Evolutionary conservation across 2,113 vertebrate species (phyloP), one percentile per base, ranked within the genome.

Genomic region (Austrofundulus limnaeus): DNA sequence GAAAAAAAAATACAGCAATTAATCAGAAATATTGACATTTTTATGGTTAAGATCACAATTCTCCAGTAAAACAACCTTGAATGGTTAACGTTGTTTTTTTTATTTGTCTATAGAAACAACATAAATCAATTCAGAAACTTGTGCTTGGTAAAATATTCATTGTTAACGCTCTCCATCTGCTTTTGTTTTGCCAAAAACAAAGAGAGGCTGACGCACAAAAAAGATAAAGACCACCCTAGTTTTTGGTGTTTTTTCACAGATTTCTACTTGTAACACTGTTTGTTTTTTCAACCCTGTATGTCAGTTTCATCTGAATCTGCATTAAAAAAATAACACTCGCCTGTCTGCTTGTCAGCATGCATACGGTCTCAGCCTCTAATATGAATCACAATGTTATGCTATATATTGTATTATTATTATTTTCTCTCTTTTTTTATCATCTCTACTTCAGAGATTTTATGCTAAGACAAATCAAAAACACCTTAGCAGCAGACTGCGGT

Each of bases 131-230:
- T 54, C 48, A 20, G 19, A 62, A 47, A 78, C 61, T 60, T 25
- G 19, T 61, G 66, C 65, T 58, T 5, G 15, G 70, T 70, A 45
- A 86, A 84, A 78, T 82, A 77, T 84, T 84, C 77, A 76, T 54
- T 70, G 70, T 80, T 75, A 80, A 69, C 50, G 12, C 62, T 53
- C 69, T 66, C 65, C 75, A 65, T 85, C 86, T 86, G 82, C 63
- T 79, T 68, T 5, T 20, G 63, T 72, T 45, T 49, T 20, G 34
- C 53, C 55, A n/a, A 62, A 43, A 77, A 53, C 67, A 31, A n/a
- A 65, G 63, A 34, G 15, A 17, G 52, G 53, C 70, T 37, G 78
- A 70, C 66, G 12, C 56, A 53, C 37, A 50, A 45, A 49, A n/a
- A 31, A 62, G 48, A 57, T n/a, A 63, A 58, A 13, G 49, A 66